Evolutionary conservation across 2,888 invertebrate species (phyloP).

Genomic region (Eristalinus aeneus): DNA sequence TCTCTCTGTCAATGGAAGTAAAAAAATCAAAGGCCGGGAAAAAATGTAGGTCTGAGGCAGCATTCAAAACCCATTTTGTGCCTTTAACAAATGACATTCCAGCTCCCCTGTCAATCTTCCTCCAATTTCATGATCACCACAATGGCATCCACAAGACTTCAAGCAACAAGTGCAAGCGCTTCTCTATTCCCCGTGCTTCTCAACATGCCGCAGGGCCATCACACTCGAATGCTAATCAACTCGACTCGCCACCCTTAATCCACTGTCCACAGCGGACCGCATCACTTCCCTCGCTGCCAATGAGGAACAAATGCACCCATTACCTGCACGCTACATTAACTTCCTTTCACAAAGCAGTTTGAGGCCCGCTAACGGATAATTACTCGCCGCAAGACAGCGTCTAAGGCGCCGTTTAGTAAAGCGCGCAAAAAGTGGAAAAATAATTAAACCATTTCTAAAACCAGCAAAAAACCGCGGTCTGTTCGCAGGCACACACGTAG

Average conservation of each 20-base stretch:
- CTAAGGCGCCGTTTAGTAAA: slow-evolving; percentile 3
- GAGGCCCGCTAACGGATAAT: slow-evolving; percentile 20
- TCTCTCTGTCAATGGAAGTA: too few species aligned
- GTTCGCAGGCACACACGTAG: background rate
- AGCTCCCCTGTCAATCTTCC: too few species aligned
- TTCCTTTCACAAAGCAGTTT: slow-evolving; percentile 27
- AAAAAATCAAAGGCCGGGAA: too few species aligned
- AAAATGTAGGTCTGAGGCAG: too few species aligned
- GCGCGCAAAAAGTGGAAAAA: background rate
- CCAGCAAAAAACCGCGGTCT: background rate
- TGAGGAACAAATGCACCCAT: background rate
- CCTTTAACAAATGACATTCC: too few species aligned
- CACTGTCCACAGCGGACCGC: background rate
- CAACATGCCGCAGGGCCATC: background rate
- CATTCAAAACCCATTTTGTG: too few species aligned
- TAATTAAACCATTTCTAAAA: slow-evolving; percentile 7
- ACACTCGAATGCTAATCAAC: background rate
- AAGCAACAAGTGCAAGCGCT: background rate
- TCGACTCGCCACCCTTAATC: background rate
- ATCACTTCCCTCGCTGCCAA: background rate
- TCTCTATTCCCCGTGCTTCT: background rate
- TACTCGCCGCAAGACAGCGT: background rate
- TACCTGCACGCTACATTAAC: slow-evolving; percentile 12
- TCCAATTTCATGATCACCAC: too few species aligned
- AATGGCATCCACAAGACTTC: too few species aligned